These are phyloP conservation scores for Loripinus fragilis DNA, from an alignment of 2,888 invertebrate species.

Conservation along the genomic window DNA sequence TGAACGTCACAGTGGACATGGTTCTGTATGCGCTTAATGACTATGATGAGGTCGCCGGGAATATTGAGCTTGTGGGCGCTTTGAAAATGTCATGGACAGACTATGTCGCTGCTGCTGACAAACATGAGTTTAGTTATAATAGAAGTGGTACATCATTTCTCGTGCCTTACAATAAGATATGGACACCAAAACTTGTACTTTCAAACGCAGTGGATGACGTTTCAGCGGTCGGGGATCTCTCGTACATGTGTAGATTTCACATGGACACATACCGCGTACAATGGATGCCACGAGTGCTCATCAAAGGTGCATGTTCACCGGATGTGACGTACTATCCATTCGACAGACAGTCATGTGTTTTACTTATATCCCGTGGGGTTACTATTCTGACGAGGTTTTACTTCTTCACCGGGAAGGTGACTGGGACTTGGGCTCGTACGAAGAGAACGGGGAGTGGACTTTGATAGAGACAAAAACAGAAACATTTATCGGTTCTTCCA, in stretches of 20 bases:
- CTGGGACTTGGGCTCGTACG: constrained; percentile 28
- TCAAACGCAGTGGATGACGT: constrained; percentile 31
- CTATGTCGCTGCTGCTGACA: constrained; percentile 11
- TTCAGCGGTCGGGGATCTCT: constrained; percentile 21
- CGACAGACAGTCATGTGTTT: constrained; percentile 48
- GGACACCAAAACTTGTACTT: constrained; percentile 50
- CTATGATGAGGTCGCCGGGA: constrained; percentile 40
- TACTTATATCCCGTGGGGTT: constrained; percentile 36
- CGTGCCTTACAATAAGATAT: constrained; percentile 39
- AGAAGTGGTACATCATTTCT: neutral
- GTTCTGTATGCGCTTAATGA: constrained; percentile 29
- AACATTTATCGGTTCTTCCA: neutral
- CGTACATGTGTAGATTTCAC: constrained; percentile 32
- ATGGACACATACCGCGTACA: constrained; percentile 27
- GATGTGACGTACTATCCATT: constrained; percentile 53
- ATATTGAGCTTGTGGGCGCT: constrained; percentile 24
- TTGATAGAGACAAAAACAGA: constrained; percentile 34
- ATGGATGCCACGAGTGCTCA: constrained; percentile 43
- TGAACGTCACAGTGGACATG: constrained; percentile 19
- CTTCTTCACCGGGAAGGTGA: neutral
- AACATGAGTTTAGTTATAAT: neutral
- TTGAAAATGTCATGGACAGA: constrained; percentile 40
- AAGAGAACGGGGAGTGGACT: constrained; percentile 48
- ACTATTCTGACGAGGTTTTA: neutral
- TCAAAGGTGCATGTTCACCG: constrained; percentile 42